phyloP scores from a whole-genome alignment of 2,113 vertebrate genomes.

The Noctilio leporinus region DNA sequence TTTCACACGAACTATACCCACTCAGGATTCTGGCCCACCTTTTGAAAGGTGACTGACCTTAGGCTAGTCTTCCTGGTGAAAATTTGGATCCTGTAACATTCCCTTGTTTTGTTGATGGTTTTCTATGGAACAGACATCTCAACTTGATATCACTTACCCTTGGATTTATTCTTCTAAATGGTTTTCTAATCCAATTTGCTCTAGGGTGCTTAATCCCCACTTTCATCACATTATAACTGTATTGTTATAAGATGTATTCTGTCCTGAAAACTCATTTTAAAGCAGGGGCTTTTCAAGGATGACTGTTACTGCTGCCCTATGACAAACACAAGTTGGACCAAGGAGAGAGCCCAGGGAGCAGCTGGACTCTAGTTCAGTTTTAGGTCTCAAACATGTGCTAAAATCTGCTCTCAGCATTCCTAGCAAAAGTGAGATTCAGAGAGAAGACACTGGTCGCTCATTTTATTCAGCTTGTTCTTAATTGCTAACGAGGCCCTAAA shows the following conservation, averaged over 20 bases:
- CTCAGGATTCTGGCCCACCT: neutral
- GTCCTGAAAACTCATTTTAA: neutral
- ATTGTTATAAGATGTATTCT: neutral
- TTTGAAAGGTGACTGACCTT: neutral
- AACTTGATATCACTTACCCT: neutral
- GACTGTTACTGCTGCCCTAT: neutral
- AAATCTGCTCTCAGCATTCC: neutral
- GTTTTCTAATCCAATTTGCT: neutral
- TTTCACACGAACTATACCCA: neutral
- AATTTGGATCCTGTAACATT: neutral
- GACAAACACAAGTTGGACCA: neutral
- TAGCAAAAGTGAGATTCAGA: neutral
- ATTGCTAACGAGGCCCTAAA: neutral
- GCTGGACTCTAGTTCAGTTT: neutral
- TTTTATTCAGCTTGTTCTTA: neutral
- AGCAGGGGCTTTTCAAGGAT: neutral
- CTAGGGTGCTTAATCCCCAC: neutral
- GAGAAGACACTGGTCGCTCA: neutral
- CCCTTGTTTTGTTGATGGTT: accelerated
- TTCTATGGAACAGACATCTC: neutral
- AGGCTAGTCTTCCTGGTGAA: too few relatives aligned
- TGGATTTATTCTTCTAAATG: neutral
- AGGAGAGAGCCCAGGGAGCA: neutral
- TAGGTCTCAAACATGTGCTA: neutral
- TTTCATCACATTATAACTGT: neutral